These are phyloP conservation scores for Ciona savignyi DNA, from an alignment of 23 tunicate species.

Conservation along the genomic window DNA sequence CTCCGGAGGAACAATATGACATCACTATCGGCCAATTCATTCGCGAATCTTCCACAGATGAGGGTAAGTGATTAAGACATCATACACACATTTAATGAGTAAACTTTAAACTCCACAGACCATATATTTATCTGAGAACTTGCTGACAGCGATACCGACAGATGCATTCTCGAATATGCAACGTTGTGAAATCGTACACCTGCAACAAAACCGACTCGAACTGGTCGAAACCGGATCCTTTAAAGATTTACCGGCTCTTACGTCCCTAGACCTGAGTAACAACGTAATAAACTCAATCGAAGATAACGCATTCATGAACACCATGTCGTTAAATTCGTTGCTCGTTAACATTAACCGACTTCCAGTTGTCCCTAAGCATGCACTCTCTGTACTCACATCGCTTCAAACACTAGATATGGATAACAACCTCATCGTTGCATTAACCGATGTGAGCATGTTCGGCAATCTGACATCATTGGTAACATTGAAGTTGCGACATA, in stretches of 20 bases:
- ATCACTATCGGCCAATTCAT: conserved; percentile 30
- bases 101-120: conserved; percentile 22
- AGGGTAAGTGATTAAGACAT: no score
- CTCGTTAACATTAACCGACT: conserved; percentile 29
- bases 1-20: conserved; percentile 41
- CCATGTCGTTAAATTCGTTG: conserved; percentile 30
- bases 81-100: no score
- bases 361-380: conserved; percentile 51
- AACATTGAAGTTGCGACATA: conserved; percentile 30
- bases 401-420: conserved; percentile 58
- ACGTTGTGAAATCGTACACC: conserved; percentile 42
- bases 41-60: conserved; percentile 46
- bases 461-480: conserved; percentile 39
- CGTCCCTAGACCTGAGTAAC: conserved; percentile 34
- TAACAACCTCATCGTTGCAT: conserved; percentile 29
- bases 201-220: conserved; percentile 39
- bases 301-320: conserved; percentile 38
- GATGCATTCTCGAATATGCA: conserved; percentile 37
- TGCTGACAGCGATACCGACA: conserved; percentile 39
- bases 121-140: conserved; percentile 55
- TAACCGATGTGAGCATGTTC: conserved; percentile 43
- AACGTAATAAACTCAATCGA: conserved; percentile 58
- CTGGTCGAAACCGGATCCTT: conserved; percentile 44
- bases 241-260: conserved; percentile 23
- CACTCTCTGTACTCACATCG: conserved; percentile 22